These are phyloP conservation scores for Smutsia temminckii DNA, from an alignment of 2,797 vertebrate species.

Conservation along the genomic window DNA sequence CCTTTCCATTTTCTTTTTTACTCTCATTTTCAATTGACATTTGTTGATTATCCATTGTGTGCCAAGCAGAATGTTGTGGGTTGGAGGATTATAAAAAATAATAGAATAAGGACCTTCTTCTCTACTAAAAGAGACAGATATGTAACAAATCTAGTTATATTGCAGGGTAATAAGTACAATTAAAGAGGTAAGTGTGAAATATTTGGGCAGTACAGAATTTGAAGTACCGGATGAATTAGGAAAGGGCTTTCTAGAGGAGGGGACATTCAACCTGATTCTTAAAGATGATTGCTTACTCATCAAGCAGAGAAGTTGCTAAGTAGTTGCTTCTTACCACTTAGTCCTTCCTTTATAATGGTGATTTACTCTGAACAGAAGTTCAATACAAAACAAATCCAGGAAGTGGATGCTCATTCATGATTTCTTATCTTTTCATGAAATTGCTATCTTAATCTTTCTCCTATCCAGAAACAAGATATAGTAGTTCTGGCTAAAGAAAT, in stretches of 20 bases:
- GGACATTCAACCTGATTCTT: background rate
- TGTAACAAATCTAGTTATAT: background rate
- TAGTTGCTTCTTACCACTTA: background rate
- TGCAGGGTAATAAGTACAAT: background rate
- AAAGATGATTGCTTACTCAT: background rate
- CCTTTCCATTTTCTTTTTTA: background rate
- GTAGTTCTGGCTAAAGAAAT: background rate
- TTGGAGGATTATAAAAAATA: background rate
- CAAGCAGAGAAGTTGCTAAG: background rate
- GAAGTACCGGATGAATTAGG: background rate
- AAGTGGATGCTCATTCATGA: background rate
- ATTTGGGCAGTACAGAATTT: background rate
- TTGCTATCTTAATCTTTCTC: background rate
- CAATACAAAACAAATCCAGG: background rate
- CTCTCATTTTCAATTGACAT: background rate
- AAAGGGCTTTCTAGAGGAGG: background rate
- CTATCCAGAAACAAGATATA: background rate
- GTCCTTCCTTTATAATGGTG: background rate
- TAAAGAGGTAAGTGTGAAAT: background rate
- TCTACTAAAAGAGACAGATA: background rate
- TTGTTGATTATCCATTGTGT: background rate
- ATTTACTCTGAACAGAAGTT: background rate
- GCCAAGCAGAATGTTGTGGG: background rate
- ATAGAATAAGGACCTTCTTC: background rate
- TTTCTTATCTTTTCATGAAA: background rate